Base-by-base conservation (phyloP, 2,888 invertebrate genomes). In the Erannis defoliaria region DNA sequence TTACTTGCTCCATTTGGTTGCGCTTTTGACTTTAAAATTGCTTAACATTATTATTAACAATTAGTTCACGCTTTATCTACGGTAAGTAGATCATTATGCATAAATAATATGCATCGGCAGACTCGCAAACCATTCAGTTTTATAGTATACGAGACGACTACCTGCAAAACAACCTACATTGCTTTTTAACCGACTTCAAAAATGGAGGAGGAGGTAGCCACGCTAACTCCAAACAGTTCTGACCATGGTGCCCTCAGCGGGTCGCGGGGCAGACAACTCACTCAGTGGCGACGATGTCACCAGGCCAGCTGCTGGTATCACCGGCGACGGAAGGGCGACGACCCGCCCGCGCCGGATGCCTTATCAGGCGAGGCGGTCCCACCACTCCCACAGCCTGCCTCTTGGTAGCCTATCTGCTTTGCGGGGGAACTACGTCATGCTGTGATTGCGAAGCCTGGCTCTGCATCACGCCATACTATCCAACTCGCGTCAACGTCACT, bases 291-390 rank as follows among this genome's bases (percentile, higher is more conserved):
- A 57, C 64, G 66, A 64, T 58, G 57, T 68, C 61, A 54, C 18
- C 57, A 50, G 63, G 35, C 73, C 85, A 85, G 86, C 89, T 84
- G 88, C 80, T 72, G 82, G 77, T 88, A 86, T 78, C 74, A 45
- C 21, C 48, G 46, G 33, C 82, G 74, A 74, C 85, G 90, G 91
- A 90, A 90, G 91, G 88, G 81, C 86, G 76, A 78, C 82, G 83
- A 86, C 88, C 90, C 77, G n/a, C n/a, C n/a, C n/a, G n/a, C 85
- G 73, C 86, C 87, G 89, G 88, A 89, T 81, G 83, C 76, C 74
- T 81, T 89, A 88, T 80, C 84, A 72, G 40, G 18, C 40, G 21
- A 66, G 74, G 68, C 73, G 74, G 71, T 48, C 55, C 64, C 58
- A 50, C 62, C 53, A 59, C 65, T 50, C 68, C 77, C 77, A 77